Percentiles rank a stretch among this genome's conserved stretches.
Conservation (phyloP, 1,140 invertebrate genomes). For the Drosophila saltans region DNA sequence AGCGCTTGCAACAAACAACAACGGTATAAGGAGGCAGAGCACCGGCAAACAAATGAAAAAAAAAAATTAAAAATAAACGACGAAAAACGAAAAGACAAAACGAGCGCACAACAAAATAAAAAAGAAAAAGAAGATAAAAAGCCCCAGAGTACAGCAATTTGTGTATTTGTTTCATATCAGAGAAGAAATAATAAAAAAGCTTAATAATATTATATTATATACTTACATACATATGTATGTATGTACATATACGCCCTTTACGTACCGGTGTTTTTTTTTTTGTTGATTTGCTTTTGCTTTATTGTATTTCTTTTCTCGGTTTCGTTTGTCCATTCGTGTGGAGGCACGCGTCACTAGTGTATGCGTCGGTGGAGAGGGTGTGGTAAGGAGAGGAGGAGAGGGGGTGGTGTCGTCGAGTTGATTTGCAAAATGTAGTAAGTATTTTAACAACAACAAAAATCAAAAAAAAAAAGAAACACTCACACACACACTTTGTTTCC, state of each 20-base stretch:
- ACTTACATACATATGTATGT: background rate
- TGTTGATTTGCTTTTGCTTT: conserved; percentile 9
- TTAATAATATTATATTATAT: background rate
- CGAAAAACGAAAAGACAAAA: conserved; percentile 4
- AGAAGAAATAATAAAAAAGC: background rate
- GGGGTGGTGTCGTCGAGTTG: background rate
- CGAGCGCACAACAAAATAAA: background rate
- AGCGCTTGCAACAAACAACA: conserved; percentile 11
- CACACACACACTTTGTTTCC: conserved; percentile 49
- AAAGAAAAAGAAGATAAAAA: background rate
- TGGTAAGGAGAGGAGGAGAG: background rate
- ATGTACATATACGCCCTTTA: conserved; percentile 8
- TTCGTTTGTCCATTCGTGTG: conserved; percentile 10
- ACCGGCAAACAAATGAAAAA: conserved; percentile 9
- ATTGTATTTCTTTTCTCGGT: conserved; percentile 8
- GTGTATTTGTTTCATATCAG: conserved; percentile 5
- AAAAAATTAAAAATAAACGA: conserved; percentile 7
- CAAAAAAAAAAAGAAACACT: conserved; percentile 35
- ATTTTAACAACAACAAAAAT: conserved; percentile 33
- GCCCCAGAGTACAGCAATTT: background rate
- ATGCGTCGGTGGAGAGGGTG: background rate
- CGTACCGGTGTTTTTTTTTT: conserved; percentile 16
- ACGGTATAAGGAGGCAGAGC: conserved; percentile 1
- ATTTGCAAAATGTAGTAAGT: conserved; percentile 14
- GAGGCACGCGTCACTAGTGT: conserved; percentile 16